Evolutionary conservation across 2,113 vertebrate species (phyloP), one percentile per base, ranked within the genome.

Genomic region (Brachypteracias leptosomus): DNA sequence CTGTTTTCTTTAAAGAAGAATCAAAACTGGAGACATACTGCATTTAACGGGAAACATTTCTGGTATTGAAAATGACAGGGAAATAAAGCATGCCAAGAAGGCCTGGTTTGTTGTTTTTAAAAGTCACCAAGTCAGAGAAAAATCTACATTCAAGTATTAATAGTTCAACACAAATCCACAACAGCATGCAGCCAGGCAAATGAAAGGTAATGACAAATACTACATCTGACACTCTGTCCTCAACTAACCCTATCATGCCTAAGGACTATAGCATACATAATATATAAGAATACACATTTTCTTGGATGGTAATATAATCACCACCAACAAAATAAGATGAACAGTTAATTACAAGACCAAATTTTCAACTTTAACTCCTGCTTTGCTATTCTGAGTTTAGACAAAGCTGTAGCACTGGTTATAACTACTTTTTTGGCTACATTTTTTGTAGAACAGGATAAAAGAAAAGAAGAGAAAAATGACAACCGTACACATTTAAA

Each of bases 181-280:
- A 86, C 38, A 86, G 75, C 61, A 88, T 75, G 73, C 61, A 90
- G 92, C 52, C 21, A 90, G 67, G 68, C 80, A 96, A 86, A 47
- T 89, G 57, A 95, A 92, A 92, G 70, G 85, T 85, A 90, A 92
- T 55, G 81, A 90, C 93, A 90, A 68, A 86, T 58, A 79, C 28
- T 7, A 22, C 35, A 93, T 52, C 78, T 88, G 93, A 91, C 91
- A 81, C 28, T 42, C 28, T 83, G 73, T 79, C 83, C 90, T 96
- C 66, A 93, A 42, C 58, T 93, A 93, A 92, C 93, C 80, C 46
- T 61, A 26, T 54, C 67, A 42, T 58, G 79, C 84, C 88, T 74
- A 44, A 92, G 79, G 90, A 94, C 85, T 89, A 47, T 3, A 91
- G 51, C 44, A 74, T 44, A 31, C 0, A 9, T n/a, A 54, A 61